Evolutionary conservation across 1,140 invertebrate species (phyloP).

Genomic region (Achatina immaculata): DNA sequence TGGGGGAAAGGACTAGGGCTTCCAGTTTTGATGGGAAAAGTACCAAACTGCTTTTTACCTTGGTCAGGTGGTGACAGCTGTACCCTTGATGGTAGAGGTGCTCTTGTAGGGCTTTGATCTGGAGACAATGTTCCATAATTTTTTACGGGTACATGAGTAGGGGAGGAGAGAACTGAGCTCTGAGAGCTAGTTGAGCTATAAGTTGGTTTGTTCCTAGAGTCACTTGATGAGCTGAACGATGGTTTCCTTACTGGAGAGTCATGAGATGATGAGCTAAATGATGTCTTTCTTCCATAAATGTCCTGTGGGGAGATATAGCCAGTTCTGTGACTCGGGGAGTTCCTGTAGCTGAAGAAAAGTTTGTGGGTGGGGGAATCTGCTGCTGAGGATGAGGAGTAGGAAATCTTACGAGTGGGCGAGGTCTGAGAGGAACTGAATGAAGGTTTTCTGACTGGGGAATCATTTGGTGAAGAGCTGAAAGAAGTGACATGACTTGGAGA

Average conservation of each 20-base stretch:
- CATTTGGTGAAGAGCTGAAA: constrained; percentile 41
- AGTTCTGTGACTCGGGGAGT: constrained; percentile 26
- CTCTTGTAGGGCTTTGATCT: constrained; percentile 15
- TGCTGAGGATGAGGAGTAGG: constrained; percentile 33
- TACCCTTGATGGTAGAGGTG: neutral
- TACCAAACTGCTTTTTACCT: neutral
- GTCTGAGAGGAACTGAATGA: constrained; percentile 35
- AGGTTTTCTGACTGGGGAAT: constrained; percentile 34
- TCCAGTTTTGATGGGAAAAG: neutral
- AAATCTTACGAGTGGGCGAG: constrained; percentile 33
- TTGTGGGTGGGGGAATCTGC: constrained; percentile 36
- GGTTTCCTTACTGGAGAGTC: constrained; percentile 37
- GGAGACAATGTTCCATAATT: constrained; percentile 35
- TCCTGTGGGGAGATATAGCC: constrained; percentile 27
- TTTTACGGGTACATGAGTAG: constrained; percentile 39
- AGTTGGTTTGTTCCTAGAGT: constrained; percentile 34
- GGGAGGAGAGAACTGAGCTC: constrained; percentile 38
- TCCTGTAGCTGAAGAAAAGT: constrained; percentile 32
- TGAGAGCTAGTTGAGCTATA: constrained; percentile 42
- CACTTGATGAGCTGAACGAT: constrained; percentile 33
- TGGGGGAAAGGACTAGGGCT: neutral
- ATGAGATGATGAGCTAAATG: constrained; percentile 38
- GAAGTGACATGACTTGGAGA: constrained; percentile 37
- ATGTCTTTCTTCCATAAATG: constrained; percentile 24
- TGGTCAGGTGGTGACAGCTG: neutral